A percentile compares a stretch with the other conserved stretches of the same genome.
Conservation (phyloP, 2,113 vertebrate species). For the Ovibos moschatus region DNA sequence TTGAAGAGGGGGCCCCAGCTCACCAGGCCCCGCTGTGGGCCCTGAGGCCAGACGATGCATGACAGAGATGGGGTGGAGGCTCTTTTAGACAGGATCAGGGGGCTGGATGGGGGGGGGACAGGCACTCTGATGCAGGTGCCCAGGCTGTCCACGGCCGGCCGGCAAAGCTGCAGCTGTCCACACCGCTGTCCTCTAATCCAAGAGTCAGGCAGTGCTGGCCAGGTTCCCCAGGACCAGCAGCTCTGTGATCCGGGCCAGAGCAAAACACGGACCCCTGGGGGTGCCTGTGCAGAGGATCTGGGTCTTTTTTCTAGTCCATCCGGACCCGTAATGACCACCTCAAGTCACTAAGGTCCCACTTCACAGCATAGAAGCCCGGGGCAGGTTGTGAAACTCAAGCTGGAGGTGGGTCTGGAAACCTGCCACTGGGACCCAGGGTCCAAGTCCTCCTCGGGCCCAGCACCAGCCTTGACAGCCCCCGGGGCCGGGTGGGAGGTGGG, state of each 20-base stretch:
- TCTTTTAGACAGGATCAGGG: neutral
- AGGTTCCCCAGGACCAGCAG: neutral
- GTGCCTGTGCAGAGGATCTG: neutral
- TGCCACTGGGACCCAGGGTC: neutral
- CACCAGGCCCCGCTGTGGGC: neutral
- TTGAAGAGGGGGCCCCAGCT: neutral
- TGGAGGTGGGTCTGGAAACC: neutral
- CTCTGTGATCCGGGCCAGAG: neutral
- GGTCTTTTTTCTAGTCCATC: neutral
- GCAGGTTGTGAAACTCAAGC: neutral
- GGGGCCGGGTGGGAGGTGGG: neutral
- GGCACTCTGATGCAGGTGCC: fast-evolving
- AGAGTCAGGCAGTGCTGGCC: neutral
- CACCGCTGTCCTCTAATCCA: neutral
- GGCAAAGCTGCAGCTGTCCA: neutral
- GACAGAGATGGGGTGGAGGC: neutral
- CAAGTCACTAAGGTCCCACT: neutral
- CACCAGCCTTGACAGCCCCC: neutral
- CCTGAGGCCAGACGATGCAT: neutral
- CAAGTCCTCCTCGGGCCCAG: neutral
- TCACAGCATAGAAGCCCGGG: neutral
- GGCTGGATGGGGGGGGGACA: neutral
- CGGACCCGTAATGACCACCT: neutral
- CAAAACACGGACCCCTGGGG: neutral
- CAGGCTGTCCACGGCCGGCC: neutral